phyloP scores from a whole-genome alignment of 2,888 invertebrate genomes.

The Tortrix viridana region DNA sequence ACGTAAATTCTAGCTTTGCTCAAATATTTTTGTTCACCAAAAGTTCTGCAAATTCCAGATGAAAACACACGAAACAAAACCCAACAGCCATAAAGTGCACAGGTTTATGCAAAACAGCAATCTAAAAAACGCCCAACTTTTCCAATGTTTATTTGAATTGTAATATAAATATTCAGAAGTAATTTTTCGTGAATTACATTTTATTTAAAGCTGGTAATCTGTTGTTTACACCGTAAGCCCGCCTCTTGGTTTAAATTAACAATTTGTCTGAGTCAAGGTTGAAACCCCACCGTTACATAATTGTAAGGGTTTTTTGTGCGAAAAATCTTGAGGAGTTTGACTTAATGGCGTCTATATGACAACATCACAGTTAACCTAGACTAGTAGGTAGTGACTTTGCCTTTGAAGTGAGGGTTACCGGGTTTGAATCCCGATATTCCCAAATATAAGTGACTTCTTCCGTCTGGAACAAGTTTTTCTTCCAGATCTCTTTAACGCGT shows the following conservation, averaged over 20 bases:
- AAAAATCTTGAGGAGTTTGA: no score
- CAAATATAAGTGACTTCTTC: no score
- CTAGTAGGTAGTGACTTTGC: no score
- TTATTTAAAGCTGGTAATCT: conserved; percentile 24
- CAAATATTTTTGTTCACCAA: conserved; percentile 12
- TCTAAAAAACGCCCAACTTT: conserved; percentile 15
- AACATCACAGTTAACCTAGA: no score
- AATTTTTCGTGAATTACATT: conserved; percentile 22
- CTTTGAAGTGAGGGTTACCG: no score
- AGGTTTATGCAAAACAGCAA: conserved; percentile 24
- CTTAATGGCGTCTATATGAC: no score
- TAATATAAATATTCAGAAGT: conserved; percentile 14
- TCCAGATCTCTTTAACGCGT: no score
- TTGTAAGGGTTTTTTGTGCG: background rate
- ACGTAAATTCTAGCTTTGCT: background rate
- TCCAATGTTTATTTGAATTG: conserved; percentile 26
- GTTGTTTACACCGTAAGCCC: conserved; percentile 24
- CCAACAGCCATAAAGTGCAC: background rate
- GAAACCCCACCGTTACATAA: background rate
- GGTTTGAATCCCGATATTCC: no score
- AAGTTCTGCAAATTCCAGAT: background rate
- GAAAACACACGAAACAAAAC: no score
- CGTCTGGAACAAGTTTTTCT: no score
- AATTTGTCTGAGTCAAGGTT: conserved; percentile 20
- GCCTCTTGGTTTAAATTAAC: conserved; percentile 24